Evolutionary conservation across 2,113 vertebrate species (phyloP).

Genomic region (Catagonus wagneri): DNA sequence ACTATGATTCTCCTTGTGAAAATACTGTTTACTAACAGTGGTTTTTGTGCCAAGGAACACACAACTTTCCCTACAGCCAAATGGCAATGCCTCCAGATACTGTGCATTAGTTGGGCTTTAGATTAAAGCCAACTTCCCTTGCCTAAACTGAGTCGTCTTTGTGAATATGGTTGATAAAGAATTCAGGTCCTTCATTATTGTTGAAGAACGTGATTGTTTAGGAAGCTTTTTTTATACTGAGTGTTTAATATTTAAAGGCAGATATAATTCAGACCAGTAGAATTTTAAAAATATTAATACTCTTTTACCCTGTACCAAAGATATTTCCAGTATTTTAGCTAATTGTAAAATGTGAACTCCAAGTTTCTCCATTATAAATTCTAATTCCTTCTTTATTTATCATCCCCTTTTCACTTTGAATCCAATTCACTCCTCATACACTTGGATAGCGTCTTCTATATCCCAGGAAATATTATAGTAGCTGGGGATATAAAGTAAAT

Average conservation of each 20-base stretch:
- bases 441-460: not conserved
- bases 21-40: not conserved
- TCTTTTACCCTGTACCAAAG: not conserved
- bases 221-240: not conserved
- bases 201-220: not conserved
- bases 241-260: not conserved
- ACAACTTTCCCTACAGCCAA: not conserved
- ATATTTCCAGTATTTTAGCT: not conserved
- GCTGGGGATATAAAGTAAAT: not conserved
- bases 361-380: not conserved
- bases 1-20: not conserved
- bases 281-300: not conserved
- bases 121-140: not conserved
- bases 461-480: not conserved
- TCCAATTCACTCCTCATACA: not conserved
- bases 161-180: not conserved
- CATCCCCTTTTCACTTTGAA: not conserved
- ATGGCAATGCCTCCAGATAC: not conserved
- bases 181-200: not conserved
- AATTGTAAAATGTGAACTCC: not conserved
- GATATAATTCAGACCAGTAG: not conserved
- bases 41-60: not conserved
- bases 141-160: not conserved
- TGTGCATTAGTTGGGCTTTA: not conserved
- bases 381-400: not conserved